phyloP scores from a whole-genome alignment of 2,113 vertebrate genomes.

The Camarhynchus parvulus region DNA sequence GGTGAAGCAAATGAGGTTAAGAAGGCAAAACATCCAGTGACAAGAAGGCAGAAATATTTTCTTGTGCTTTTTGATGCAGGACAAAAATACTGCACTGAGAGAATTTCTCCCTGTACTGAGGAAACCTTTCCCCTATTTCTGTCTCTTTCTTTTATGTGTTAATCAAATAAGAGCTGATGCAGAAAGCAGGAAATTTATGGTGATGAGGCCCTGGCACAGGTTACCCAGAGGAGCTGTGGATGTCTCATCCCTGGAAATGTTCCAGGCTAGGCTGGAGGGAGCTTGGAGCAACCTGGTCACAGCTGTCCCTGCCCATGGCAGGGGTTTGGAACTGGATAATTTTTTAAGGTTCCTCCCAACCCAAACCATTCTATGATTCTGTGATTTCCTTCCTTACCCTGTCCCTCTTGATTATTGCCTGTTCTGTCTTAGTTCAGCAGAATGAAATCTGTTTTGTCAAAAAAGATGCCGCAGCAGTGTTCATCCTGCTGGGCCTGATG shows the following conservation, averaged over 20 bases:
- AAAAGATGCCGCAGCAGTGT: not conserved
- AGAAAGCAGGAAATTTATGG: not conserved
- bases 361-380: not conserved
- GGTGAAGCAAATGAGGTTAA: not conserved
- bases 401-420: not conserved
- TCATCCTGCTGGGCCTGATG: not conserved
- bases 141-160: not conserved
- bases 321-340: not conserved
- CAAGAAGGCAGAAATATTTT: not conserved
- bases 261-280: not conserved
- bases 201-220: not conserved
- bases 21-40: not conserved
- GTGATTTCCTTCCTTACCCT: not conserved
- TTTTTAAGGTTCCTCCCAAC: not conserved
- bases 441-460: not conserved
- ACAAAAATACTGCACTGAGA: not conserved
- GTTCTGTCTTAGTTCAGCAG: not conserved
- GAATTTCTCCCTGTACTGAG: not conserved
- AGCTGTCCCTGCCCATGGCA: not conserved
- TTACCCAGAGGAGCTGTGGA: not conserved
- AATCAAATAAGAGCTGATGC: not conserved
- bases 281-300: not conserved
- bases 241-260: not conserved
- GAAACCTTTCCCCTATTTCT: not conserved
- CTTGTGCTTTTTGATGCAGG: not conserved